phyloP scores from a whole-genome alignment of 2,888 invertebrate genomes.

The Omphaloscelis lunosa region DNA sequence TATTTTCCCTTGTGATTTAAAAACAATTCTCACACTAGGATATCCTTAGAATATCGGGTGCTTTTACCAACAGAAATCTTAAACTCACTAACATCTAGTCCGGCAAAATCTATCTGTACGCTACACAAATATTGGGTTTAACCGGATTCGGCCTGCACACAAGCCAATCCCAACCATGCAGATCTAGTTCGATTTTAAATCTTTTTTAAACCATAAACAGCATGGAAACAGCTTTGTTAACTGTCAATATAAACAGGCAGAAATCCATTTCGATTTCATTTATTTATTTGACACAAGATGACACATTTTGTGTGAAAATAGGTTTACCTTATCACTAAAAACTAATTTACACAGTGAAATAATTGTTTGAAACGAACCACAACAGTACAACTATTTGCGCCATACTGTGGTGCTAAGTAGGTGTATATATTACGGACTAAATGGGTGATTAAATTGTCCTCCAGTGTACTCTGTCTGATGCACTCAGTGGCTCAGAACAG shows the following conservation, averaged over 20 bases:
- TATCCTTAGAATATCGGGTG: neutral
- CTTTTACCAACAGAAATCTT: slow-evolving; percentile 10
- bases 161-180: neutral
- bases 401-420: slow-evolving; percentile 17
- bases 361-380: slow-evolving; percentile 25
- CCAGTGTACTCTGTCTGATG: slow-evolving; percentile 39
- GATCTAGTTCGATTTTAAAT: slow-evolving; percentile 13
- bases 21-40: neutral
- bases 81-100: neutral
- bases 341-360: neutral
- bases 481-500: slow-evolving; percentile 46
- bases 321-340: neutral
- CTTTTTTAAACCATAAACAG: slow-evolving; percentile 6
- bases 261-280: neutral
- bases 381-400: slow-evolving; percentile 11
- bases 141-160: neutral
- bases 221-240: neutral
- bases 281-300: neutral
- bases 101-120: neutral
- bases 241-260: neutral
- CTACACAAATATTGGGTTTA: slow-evolving; percentile 20
- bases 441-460: slow-evolving; percentile 56
- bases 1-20: neutral
- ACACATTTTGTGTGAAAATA: neutral
- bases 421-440: slow-evolving; percentile 37